Evolutionary conservation across 2,113 vertebrate genomes (phyloP), one percentile per base, ranked within the genome.

Genomic region (Tragelaphus imberbis): DNA sequence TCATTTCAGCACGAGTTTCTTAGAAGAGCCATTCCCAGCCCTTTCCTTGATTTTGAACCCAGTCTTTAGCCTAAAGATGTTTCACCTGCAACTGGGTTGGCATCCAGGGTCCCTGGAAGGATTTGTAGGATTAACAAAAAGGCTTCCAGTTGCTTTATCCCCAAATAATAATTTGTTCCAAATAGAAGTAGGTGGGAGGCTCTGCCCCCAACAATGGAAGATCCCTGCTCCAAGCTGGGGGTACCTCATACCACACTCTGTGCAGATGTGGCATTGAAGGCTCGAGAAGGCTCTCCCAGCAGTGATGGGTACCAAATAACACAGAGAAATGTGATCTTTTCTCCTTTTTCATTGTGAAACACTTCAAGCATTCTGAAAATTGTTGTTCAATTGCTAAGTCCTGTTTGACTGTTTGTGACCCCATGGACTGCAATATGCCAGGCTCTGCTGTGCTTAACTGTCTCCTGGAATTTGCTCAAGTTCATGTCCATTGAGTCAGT

Each of bases 321-420:
- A 28, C 84, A 6, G 79, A 94, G 36, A 17, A 51, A 49, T 10
- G 14, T n/a, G 77, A 33, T 61, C 14, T 56, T 94, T 51, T 77
- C 33, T 77, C n/a, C 58, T 47, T 85, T 89, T 96, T 61, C 21
- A 36, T n/a, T 28, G 21, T 65, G 80, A 84, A 71, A 90, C n/a
- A 77, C 58, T 95, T 82, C 27, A 87, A 68, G 14, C 25, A 51
- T 16, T 79, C 4, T 17, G 77, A 68, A 59, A 84, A 91, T 27
- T 75, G 12, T 77, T 44, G 13, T 44, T 44, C 12, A 12, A 25
- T 44, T 77, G 71, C 36, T 27, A 27, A 77, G 36, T 77, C 36
- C 21, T 44, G 0, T 77, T 44, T 44, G 71, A 77, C 71, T 14
- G 21, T 44, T 77, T 77, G 36, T 77, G 21, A 77, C 71, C 36